A percentile compares a stretch with the other conserved stretches of the same genome.
Evolutionary conservation across 2,797 vertebrate genomes (phyloP).

Genomic region (Sarcophilus harrisii): DNA sequence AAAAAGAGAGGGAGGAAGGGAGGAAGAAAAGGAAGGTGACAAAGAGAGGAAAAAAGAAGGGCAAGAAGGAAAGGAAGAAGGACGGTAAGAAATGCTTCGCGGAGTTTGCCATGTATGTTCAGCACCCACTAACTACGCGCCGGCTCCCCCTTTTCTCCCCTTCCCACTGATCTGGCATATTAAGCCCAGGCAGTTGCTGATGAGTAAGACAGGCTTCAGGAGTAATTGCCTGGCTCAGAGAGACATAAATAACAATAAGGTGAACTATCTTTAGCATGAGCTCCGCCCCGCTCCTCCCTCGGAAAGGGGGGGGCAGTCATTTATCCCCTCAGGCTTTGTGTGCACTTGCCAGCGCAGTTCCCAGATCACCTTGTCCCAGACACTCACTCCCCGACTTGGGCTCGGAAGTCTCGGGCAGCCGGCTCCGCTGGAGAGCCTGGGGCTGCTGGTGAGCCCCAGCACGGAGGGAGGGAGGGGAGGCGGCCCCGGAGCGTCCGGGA

Average conservation of each 20-base stretch:
- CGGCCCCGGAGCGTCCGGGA: neutral
- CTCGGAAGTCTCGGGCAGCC: neutral
- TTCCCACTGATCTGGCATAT: neutral
- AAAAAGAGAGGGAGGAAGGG: neutral
- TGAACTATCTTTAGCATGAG: conserved; percentile 73
- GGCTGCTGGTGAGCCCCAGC: neutral
- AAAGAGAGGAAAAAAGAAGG: neutral
- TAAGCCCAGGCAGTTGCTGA: conserved; percentile 57
- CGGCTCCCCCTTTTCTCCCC: neutral
- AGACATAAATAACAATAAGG: conserved; percentile 74
- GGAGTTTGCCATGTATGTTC: neutral
- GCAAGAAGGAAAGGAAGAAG: neutral
- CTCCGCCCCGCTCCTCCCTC: conserved; percentile 53
- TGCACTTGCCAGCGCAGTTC: conserved; percentile 73
- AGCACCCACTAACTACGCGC: neutral
- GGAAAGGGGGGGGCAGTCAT: conserved; percentile 32
- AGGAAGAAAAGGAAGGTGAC: neutral
- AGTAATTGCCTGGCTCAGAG: conserved; percentile 74
- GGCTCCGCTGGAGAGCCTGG: neutral
- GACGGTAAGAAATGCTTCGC: neutral
- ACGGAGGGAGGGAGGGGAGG: neutral
- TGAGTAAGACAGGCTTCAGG: conserved; percentile 59
- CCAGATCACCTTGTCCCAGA: conserved; percentile 54
- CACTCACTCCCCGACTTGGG: neutral
- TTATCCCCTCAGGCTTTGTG: conserved; percentile 72